Percentiles rank a stretch among this genome's conserved stretches.
Evolutionary conservation across 2,797 vertebrate genomes (phyloP).

Genomic region (Novumbra hubbsi): DNA sequence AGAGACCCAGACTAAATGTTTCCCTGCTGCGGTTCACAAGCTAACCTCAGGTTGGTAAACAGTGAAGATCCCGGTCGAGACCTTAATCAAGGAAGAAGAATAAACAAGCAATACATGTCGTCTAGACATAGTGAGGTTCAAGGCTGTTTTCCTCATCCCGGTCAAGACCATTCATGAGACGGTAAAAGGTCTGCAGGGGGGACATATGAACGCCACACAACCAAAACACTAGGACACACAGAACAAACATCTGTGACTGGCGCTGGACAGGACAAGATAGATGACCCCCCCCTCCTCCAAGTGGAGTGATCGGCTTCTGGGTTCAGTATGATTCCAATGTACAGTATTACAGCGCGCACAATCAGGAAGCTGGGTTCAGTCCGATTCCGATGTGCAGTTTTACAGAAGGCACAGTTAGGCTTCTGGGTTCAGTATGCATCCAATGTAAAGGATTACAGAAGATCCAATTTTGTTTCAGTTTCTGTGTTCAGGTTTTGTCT

Average conservation of each 20-base stretch:
- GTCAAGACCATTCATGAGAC: not conserved
- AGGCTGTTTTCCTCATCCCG: not conserved
- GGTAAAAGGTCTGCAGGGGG: not conserved
- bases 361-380: not conserved
- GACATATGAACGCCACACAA: not conserved
- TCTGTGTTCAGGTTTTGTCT: not conserved
- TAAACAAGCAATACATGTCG: not conserved
- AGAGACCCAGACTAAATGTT: conserved; percentile 31
- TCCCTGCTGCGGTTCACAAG: conserved; percentile 10
- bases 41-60: conserved; percentile 25
- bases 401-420: no score
- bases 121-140: conserved; percentile 6
- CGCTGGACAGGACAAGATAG: not conserved
- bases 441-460: no score
- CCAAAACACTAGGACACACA: conserved; percentile 2
- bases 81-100: conserved; percentile 63
- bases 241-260: conserved; percentile 11
- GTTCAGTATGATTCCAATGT: not conserved
- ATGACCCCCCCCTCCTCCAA: no score
- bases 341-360: not conserved
- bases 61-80: conserved; percentile 25
- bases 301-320: not conserved
- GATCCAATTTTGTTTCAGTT: not conserved
- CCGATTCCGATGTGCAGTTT: no score
- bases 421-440: no score